Base-by-base conservation (phyloP, 2,797 vertebrate species). In the Microctenopoma stevenorrisi region DNA sequence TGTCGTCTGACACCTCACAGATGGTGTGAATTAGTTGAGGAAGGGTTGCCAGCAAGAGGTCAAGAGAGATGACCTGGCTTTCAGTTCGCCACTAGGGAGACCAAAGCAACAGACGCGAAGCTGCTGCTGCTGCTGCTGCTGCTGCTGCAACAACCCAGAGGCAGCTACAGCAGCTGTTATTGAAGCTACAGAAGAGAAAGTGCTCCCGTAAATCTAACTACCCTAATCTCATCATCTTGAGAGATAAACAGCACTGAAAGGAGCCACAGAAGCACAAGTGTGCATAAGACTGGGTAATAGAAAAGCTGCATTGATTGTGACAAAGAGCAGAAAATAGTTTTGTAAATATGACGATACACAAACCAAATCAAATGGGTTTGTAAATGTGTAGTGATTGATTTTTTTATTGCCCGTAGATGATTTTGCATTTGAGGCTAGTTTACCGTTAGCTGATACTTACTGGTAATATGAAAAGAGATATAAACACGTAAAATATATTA, bases 351-450 rank as follows among this genome's bases (percentile, higher is more conserved):
- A 84, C 75, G 33, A 75, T 59, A 77, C 38, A 40, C 68, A 89
- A 86, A 89, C 50, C 64, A 58, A 73, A 83, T 82, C 73, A 88
- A 88, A 90, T 90, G 79, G 83, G 58, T 86, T 89, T 89, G 42
- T 92, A 90, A 92, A 90, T 59, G 79, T 75, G 75, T 91, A 84
- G 90, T 57, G 76, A 92, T 92, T 76, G 88, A 91, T 93, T 88
- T 60, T 60, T 68, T 69, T 68, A 63, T 83, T 70, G 74, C 78
- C 69, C 66, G 26, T 46, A 74, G 79, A 80, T 78, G 72, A 70
- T 78, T 87, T 73, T 77, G 66, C 70, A 75, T 86, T 84, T 76
- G 55, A 86, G 67, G 82, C 49, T 68, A 53, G 51, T 71, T 79
- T 81, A 77, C 74, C 73, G 69, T 86, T 66, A 85, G 54, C 65